Percentiles rank a stretch among this genome's conserved stretches.
Conservation (phyloP, 2,797 vertebrate species). For the Orientallactaga sibirica region DNA sequence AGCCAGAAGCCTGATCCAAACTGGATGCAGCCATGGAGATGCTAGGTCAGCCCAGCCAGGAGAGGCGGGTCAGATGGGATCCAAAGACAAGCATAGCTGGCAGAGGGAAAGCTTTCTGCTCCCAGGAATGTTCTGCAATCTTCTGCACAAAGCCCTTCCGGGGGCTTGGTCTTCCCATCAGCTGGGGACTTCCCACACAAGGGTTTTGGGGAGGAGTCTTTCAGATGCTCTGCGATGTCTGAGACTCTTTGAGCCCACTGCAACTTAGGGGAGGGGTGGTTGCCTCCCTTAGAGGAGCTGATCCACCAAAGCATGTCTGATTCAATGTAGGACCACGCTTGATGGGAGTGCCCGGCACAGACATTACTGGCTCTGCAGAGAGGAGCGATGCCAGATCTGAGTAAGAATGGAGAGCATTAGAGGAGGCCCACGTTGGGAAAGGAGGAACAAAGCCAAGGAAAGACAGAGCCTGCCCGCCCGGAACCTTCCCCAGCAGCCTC, state of each 20-base stretch:
- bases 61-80: conserved; percentile 9
- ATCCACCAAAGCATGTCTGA: too few species aligned
- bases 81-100: neutral
- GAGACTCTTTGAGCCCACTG: neutral
- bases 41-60: neutral
- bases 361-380: neutral
- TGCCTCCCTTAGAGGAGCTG: neutral
- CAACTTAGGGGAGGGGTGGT: fast-evolving
- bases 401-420: neutral
- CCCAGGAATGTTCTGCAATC: conserved; percentile 49
- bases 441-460: neutral
- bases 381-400: neutral
- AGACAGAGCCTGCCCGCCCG: neutral
- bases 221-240: neutral
- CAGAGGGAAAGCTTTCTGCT: neutral
- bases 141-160: conserved; percentile 33
- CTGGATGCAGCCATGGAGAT: neutral
- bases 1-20: neutral
- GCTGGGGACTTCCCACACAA: neutral
- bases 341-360: neutral
- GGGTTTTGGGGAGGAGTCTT: neutral
- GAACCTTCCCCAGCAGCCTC: neutral
- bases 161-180: conserved; percentile 7
- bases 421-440: neutral
- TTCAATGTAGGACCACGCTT: neutral